phyloP scores from a whole-genome alignment of 2,888 invertebrate genomes.

The Ethmia dodecea region DNA sequence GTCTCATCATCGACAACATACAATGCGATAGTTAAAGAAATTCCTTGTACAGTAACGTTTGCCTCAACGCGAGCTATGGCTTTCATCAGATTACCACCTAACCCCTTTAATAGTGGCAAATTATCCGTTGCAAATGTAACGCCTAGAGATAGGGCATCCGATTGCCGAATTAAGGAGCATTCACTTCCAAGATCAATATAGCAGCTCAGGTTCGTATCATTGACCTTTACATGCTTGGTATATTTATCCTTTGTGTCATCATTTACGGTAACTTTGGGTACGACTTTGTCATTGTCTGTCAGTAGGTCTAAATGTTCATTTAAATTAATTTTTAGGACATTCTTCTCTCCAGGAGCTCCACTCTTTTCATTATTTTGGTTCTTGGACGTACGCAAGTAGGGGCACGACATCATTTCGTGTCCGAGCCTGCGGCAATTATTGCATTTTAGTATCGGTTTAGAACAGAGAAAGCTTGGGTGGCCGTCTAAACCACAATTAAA shows the following conservation, averaged over 20 bases:
- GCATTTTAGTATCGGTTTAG: slow-evolving; percentile 6
- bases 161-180: slow-evolving; percentile 2
- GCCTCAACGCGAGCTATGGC: not conserved
- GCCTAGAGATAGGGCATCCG: slow-evolving; percentile 1
- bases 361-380: not conserved
- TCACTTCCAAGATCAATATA: slow-evolving; percentile 7
- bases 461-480: slow-evolving; percentile 8
- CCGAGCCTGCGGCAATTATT: slow-evolving; percentile 1
- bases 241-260: too few relatives aligned
- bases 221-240: not conserved
- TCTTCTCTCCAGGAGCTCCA: not conserved
- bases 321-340: not conserved
- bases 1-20: slow-evolving; percentile 3
- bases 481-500: slow-evolving; percentile 11
- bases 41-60: not conserved
- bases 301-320: not conserved
- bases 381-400: not conserved
- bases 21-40: slow-evolving; percentile 5
- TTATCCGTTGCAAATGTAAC: not conserved
- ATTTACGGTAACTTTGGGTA: too few relatives aligned
- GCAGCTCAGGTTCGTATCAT: not conserved
- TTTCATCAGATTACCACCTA: not conserved
- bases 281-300: too few relatives aligned
- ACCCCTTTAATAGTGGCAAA: slow-evolving; percentile 2
- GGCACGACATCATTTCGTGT: not conserved